Evolutionary conservation across 1,140 invertebrate species (phyloP).

Genomic region (Condylostylus longicornis): DNA sequence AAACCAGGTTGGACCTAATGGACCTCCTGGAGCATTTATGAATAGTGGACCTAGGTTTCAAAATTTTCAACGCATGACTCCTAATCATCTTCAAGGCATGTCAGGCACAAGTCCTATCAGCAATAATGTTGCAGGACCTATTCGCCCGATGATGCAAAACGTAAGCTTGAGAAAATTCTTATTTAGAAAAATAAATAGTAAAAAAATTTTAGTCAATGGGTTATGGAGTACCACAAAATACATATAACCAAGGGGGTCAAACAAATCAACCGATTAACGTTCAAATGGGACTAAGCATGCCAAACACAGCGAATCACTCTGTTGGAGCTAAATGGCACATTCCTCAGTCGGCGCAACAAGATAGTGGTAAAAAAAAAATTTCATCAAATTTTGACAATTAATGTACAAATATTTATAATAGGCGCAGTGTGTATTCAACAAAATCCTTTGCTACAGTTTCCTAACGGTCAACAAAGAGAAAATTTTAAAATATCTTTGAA

Average conservation of each 20-base stretch:
- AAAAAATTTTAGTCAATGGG: background rate
- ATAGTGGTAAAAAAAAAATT: slow-evolving; percentile 25
- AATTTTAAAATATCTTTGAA: slow-evolving; percentile 50
- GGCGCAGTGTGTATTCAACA: slow-evolving; percentile 24
- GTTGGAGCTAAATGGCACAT: slow-evolving; percentile 49
- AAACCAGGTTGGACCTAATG: slow-evolving; percentile 25
- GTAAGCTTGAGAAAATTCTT: slow-evolving; percentile 10
- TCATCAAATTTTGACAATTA: background rate
- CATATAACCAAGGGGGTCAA: no score
- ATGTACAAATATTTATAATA: background rate
- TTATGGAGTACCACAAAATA: no score
- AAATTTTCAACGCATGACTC: slow-evolving; percentile 29
- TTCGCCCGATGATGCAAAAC: slow-evolving; percentile 28
- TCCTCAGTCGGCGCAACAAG: slow-evolving; percentile 39
- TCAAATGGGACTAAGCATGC: slow-evolving; percentile 14
- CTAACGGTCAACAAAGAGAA: slow-evolving; percentile 35
- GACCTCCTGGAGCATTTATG: slow-evolving; percentile 21
- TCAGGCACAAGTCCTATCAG: slow-evolving; percentile 10
- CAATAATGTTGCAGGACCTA: slow-evolving; percentile 23
- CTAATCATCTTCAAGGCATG: slow-evolving; percentile 24
- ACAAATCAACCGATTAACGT: slow-evolving; percentile 20
- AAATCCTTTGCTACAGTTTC: slow-evolving; percentile 26
- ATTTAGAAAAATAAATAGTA: background rate
- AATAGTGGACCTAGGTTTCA: slow-evolving; percentile 25
- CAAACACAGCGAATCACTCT: slow-evolving; percentile 16